Percentiles rank a stretch among this genome's conserved stretches.
phyloP scores from a whole-genome alignment of 2,113 vertebrate species.

The Motacilla tschutschensis region DNA sequence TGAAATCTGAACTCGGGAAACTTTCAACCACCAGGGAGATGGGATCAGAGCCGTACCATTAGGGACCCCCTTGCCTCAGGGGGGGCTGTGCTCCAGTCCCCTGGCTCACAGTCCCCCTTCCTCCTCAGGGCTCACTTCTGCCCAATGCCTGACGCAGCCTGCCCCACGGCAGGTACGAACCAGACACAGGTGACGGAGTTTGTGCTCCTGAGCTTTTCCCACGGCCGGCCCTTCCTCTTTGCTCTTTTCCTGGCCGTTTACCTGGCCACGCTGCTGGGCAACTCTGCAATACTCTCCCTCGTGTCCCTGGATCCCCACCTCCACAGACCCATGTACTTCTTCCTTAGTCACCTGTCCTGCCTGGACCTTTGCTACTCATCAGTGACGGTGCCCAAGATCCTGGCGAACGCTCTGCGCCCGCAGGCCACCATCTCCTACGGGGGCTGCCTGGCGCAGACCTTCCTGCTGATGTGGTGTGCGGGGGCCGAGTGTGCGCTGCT shows the following conservation, averaged over 20 bases:
- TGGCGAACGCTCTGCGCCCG: neutral
- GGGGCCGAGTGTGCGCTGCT: neutral
- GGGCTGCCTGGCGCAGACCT: constrained; percentile 15
- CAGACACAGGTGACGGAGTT: neutral
- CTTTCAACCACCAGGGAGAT: fast-evolving
- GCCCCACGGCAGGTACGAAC: neutral
- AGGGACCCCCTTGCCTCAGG: fast-evolving
- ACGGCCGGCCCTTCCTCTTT: neutral
- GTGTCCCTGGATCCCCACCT: neutral
- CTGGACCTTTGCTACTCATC: constrained; percentile 27
- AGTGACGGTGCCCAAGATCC: constrained; percentile 5
- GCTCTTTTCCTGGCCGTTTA: constrained; percentile 9
- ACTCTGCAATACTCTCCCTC: neutral
- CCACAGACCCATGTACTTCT: constrained; percentile 52
- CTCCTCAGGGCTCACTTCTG: neutral
- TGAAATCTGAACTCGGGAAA: neutral
- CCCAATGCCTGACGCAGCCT: neutral
- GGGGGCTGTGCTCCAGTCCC: neutral
- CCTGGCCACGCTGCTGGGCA: neutral
- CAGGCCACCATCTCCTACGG: neutral
- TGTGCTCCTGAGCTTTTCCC: neutral
- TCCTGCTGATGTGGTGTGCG: neutral
- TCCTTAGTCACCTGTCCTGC: constrained; percentile 42
- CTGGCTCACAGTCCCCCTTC: neutral
- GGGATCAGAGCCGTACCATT: neutral